phyloP scores from a whole-genome alignment of 2,113 vertebrate genomes.

The Siphamia tubifer region DNA sequence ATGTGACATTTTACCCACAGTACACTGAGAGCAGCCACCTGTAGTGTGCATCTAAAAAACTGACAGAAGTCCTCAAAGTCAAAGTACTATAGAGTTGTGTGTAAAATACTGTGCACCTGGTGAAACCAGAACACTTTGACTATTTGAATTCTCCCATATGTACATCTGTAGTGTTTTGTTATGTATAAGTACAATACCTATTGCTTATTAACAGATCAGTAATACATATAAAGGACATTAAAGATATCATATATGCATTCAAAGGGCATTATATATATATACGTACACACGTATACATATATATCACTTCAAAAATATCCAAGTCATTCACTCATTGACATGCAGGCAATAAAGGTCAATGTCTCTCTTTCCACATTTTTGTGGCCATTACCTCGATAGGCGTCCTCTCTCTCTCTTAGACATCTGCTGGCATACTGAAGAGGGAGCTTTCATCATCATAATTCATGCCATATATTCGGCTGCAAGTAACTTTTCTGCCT shows the following conservation, averaged over 20 bases:
- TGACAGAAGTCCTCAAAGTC: conserved; percentile 10
- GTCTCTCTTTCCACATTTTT: conserved; percentile 51
- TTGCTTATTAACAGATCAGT: too few species aligned
- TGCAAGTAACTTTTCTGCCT: not conserved
- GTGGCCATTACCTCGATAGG: conserved; percentile 47
- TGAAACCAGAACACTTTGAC: not conserved
- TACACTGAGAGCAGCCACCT: conserved; percentile 1
- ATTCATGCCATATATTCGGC: conserved; percentile 11
- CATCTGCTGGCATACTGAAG: conserved; percentile 31
- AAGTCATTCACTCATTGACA: conserved; percentile 37
- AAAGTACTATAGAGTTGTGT: not conserved
- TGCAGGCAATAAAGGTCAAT: conserved; percentile 52
- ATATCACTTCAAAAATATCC: conserved; percentile 29
- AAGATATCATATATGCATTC: too few species aligned
- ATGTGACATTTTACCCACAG: conserved; percentile 24
- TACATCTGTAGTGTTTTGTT: too few species aligned
- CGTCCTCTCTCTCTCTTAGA: conserved; percentile 24
- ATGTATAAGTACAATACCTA: too few species aligned
- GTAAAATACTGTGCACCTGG: not conserved
- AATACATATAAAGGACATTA: too few species aligned
- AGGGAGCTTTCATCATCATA: conserved; percentile 27
- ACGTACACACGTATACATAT: too few species aligned
- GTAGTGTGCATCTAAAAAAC: conserved; percentile 12
- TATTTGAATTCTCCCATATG: too few species aligned
- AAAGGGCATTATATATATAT: too few species aligned